These are phyloP conservation scores for Halichoeres trimaculatus DNA, from an alignment of 2,113 vertebrate species.

Conservation along the genomic window DNA sequence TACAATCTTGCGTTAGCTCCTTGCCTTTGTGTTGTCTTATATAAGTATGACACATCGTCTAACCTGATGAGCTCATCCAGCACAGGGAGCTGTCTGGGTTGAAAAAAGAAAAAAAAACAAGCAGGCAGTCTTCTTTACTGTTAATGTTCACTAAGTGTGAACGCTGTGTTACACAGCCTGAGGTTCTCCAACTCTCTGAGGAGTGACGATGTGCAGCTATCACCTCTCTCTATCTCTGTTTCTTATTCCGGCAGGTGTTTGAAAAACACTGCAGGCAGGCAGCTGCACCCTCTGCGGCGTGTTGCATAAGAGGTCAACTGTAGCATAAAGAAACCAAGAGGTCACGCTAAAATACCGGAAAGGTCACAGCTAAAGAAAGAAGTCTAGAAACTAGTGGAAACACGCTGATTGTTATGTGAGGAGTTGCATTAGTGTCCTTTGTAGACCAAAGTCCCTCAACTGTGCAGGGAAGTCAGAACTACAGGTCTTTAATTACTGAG, in stretches of 20 bases:
- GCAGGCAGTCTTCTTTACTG: constrained; percentile 12
- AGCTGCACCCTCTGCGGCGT: background rate
- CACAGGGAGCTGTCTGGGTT: constrained; percentile 32
- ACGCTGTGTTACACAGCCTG: constrained; percentile 2
- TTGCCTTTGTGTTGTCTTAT: constrained; percentile 40
- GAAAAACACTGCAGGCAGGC: background rate
- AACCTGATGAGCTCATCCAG: constrained; percentile 57
- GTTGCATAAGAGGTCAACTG: constrained; percentile 52
- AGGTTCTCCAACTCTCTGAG: constrained; percentile 34
- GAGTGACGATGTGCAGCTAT: constrained; percentile 25
- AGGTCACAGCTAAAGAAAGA: constrained; percentile 28
- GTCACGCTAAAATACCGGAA: background rate
- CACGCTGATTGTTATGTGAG: constrained; percentile 12
- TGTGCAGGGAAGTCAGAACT: constrained; percentile 43
- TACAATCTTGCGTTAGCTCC: constrained; percentile 28
- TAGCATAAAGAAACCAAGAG: background rate
- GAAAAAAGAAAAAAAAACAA: background rate
- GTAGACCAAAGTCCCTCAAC: constrained; percentile 30
- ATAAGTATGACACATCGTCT: constrained; percentile 56
- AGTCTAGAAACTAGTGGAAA: background rate
- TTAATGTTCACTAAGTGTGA: constrained; percentile 46
- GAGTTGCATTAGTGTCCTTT: constrained; percentile 1
- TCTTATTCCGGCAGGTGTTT: constrained; percentile 51
- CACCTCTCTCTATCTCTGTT: constrained; percentile 33
- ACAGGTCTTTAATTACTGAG: constrained; percentile 56